Evolutionary conservation across 53 echinoderm and acorn worm species (phyloP).

Genomic region (Hippasteria phrygiana): DNA sequence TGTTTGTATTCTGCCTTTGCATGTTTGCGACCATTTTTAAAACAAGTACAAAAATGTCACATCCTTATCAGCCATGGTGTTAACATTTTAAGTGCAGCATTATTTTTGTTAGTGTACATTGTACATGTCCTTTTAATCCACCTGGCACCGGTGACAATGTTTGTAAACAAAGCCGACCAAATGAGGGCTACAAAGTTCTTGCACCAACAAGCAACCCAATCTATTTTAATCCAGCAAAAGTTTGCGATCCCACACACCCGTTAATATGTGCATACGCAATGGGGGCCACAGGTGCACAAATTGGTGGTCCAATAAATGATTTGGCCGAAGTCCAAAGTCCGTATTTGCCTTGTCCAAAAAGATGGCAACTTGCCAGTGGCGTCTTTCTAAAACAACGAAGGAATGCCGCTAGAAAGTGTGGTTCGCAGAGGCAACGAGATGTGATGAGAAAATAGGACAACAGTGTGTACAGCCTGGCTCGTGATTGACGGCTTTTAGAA

Average conservation of each 20-base stretch:
- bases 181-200: slow-evolving; percentile 41
- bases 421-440: too few species aligned
- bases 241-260: not conserved
- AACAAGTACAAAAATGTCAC: too few species aligned
- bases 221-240: not conserved
- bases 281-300: not conserved
- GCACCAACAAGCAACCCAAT: not conserved
- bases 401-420: too few species aligned
- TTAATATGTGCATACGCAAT: not conserved
- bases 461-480: not conserved
- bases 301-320: slow-evolving; percentile 1
- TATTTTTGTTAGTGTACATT: too few species aligned
- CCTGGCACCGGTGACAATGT: not conserved
- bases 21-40: too few species aligned
- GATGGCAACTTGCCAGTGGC: slow-evolving; percentile 28
- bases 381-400: too few species aligned
- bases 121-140: slow-evolving; percentile 55
- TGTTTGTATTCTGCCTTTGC: too few species aligned
- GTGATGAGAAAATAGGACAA: not conserved
- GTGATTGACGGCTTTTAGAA: not conserved
- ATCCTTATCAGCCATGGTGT: too few species aligned
- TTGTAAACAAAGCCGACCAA: slow-evolving; percentile 36
- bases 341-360: slow-evolving; percentile 18
- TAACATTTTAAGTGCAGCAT: not conserved
- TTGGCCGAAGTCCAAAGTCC: slow-evolving; percentile 13